Base-by-base conservation (phyloP, 2,797 vertebrate genomes). In the Chrosomus eos region DNA sequence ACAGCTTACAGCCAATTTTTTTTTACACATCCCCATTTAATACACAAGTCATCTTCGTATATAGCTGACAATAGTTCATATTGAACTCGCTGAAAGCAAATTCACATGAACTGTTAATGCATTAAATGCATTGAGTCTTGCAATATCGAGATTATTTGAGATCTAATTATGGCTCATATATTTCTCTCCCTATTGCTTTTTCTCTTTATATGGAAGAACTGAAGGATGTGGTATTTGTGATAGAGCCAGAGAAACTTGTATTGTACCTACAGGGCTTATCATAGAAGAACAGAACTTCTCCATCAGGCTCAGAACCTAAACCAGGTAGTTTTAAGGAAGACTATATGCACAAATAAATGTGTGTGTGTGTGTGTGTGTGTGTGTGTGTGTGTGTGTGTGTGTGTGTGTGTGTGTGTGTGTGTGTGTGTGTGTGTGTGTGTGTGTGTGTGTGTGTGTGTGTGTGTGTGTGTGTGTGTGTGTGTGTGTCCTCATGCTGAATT, bases 241-340 rank as follows among this genome's bases (percentile, higher is more conserved):
- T 99, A 97, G 93, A 98, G 97, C 90, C 97, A 98, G 91, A 96
- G 93, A 91, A 97, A 97, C 92, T 93, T 95, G 78, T 97, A 94
- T 91, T 97, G 98, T 72, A 93, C 90, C 79, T 94, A 90, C 81
- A 95, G 90, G 91, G 95, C 95, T 43, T 88, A 92, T 76, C 93
- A 94, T 77, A 94, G 94, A 89, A 96, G 93, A 91, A 88, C 68
- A 81, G 93, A 92, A 90, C 94, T 98, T 90, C 92, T 97, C 82
- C 91, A 94, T 68, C 96, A 97, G 91, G 95, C 96, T n/a, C 89
- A 91, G 66, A 84, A 87, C 77, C 91, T 96, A 48, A 93, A 93
- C 81, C 93, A 96, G 96, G 97, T 97, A 95, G 91, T 70, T 81
- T 55, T 21, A 31, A 21, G 2, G 11, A 21, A 7, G 23, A 36